These are phyloP conservation scores for Crotalus helleri DNA, from an alignment of 2,113 vertebrate species.

Conservation along the genomic window DNA sequence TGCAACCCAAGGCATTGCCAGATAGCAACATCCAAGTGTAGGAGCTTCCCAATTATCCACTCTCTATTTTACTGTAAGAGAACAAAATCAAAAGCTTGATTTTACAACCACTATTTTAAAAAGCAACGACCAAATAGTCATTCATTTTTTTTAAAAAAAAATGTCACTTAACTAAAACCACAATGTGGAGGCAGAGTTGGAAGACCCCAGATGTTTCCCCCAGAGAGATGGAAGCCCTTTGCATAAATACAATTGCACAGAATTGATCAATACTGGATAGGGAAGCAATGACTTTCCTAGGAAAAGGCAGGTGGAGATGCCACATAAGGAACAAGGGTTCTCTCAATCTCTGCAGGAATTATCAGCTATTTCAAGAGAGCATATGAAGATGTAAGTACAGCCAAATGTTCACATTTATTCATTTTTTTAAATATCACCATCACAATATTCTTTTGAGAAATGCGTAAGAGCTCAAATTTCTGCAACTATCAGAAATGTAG, in stretches of 20 bases:
- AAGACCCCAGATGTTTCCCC: background rate
- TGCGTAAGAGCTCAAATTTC: background rate
- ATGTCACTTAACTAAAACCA: background rate
- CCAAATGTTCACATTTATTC: background rate
- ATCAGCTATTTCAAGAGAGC: background rate
- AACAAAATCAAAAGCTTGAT: background rate
- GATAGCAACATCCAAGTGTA: background rate
- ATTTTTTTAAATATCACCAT: background rate
- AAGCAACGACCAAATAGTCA: background rate
- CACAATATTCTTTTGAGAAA: background rate
- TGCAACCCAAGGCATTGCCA: background rate
- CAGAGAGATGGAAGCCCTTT: background rate
- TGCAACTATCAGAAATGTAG: background rate
- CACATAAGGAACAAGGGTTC: background rate
- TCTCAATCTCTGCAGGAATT: background rate
- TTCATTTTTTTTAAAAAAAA: background rate
- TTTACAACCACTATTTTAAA: background rate
- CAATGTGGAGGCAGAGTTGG: background rate
- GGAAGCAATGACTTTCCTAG: background rate
- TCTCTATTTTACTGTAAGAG: background rate
- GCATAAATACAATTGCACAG: background rate
- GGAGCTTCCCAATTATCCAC: background rate
- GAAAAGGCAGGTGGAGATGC: background rate
- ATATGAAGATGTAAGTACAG: background rate
- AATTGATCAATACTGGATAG: background rate